Evolutionary conservation across 2,113 vertebrate genomes (phyloP).

Genomic region (Aptenodytes patagonicus): DNA sequence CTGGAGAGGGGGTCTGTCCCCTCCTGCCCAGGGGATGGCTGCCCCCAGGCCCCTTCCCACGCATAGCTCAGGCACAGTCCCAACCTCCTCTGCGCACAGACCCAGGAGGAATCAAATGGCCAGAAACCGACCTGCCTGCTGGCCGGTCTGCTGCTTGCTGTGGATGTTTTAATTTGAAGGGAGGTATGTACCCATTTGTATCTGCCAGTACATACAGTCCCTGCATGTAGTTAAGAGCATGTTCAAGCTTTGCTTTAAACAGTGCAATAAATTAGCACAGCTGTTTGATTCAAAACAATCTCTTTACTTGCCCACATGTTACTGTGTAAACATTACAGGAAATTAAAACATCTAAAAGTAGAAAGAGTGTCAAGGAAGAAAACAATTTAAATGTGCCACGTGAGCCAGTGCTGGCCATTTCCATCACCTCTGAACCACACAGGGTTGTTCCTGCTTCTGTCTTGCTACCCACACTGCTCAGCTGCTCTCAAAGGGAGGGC

Average conservation of each 20-base stretch:
- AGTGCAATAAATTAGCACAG: not conserved
- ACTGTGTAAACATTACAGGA: not conserved
- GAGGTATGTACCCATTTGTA: not conserved
- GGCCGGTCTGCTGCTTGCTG: not conserved
- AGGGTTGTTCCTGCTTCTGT: not conserved
- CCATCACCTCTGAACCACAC: not conserved
- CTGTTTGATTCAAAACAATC: not conserved
- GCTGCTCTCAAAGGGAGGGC: not conserved
- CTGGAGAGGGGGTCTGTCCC: not conserved
- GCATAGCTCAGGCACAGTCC: not conserved
- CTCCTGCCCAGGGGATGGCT: fast-evolving
- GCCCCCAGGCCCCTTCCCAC: fast-evolving
- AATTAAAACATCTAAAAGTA: conserved; percentile 5
- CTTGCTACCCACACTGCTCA: not conserved
- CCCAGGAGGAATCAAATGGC: not conserved
- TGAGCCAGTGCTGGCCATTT: not conserved
- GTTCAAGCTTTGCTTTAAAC: not conserved
- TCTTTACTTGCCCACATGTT: conserved; percentile 10
- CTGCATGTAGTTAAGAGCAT: not conserved
- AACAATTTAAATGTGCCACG: not conserved
- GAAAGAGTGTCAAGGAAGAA: not conserved
- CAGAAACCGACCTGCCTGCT: not conserved
- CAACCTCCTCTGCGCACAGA: fast-evolving
- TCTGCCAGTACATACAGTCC: not conserved
- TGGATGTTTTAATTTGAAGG: not conserved